Conservation (phyloP, 2,888 invertebrate species). For the Callosobruchus maculatus region DNA sequence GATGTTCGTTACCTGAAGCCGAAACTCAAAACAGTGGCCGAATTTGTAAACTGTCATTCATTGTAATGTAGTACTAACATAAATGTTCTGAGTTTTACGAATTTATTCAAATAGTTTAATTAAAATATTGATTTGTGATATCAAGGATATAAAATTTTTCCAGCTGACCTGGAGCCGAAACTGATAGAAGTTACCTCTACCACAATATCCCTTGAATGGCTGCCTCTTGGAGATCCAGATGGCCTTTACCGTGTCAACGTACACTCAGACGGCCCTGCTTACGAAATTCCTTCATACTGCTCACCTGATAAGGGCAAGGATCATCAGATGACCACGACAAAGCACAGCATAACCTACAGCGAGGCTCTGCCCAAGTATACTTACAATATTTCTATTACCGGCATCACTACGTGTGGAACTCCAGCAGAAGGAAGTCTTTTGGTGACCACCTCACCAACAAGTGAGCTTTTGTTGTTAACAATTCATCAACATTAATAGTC, state of each 20-base stretch:
- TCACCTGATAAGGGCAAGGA: not conserved
- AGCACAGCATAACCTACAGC: not conserved
- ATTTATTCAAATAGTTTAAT: too few relatives aligned
- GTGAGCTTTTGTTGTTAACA: not conserved
- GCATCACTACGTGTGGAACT: constrained; percentile 1
- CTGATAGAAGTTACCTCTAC: not conserved
- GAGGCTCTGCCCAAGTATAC: not conserved
- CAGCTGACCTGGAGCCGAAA: not conserved
- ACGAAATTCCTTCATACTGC: not conserved
- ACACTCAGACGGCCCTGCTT: not conserved
- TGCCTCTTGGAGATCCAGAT: not conserved
- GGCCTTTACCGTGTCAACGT: not conserved
- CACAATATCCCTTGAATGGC: not conserved
- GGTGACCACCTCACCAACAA: constrained; percentile 2
- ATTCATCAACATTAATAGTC: too few relatives aligned
- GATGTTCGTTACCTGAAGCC: too few relatives aligned
- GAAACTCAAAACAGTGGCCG: too few relatives aligned
- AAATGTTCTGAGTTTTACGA: too few relatives aligned
- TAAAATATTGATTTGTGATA: too few relatives aligned
- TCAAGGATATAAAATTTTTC: too few relatives aligned
- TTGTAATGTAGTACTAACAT: too few relatives aligned
- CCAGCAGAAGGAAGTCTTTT: not conserved
- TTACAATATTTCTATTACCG: constrained; percentile 1
- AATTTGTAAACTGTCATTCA: too few relatives aligned
- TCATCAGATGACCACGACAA: not conserved